Conservation (phyloP, 2,797 vertebrate species). For the Amniataba percoides region DNA sequence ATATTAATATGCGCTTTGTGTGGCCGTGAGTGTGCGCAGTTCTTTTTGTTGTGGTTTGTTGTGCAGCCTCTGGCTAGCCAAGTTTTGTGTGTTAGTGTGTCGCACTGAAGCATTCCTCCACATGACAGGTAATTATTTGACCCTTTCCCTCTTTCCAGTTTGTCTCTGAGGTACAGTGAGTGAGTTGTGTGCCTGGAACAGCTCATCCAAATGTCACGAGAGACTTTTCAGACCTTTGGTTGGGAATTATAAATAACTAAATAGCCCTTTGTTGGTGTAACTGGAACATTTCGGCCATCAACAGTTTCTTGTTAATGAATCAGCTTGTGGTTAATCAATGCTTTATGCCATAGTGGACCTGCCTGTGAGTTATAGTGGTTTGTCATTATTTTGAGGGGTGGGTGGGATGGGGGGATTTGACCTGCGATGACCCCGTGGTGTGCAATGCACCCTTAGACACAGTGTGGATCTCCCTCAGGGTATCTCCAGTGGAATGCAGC, state of each 20-base stretch:
- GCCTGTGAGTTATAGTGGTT: conserved; percentile 3
- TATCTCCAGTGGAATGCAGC: conserved; percentile 76
- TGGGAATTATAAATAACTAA: conserved; percentile 17
- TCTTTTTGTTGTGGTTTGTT: conserved; percentile 29
- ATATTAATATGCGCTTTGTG: conserved; percentile 43
- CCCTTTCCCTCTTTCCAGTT: conserved; percentile 24
- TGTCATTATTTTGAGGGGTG: conserved; percentile 38
- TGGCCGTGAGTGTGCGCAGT: conserved; percentile 39
- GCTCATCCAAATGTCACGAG: conserved; percentile 40
- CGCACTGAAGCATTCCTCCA: conserved; percentile 37
- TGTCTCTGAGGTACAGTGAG: conserved; percentile 10
- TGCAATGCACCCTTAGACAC: conserved; percentile 49
- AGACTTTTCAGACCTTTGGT: conserved; percentile 6
- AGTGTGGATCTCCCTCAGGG: conserved; percentile 69
- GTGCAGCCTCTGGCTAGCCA: conserved; percentile 26
- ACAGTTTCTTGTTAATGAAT: conserved; percentile 38
- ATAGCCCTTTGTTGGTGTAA: background rate
- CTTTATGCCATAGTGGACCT: background rate
- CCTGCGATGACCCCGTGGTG: conserved; percentile 59
- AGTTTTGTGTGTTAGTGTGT: conserved; percentile 43
- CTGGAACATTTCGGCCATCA: conserved; percentile 14
- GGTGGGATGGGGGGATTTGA: conserved; percentile 26
- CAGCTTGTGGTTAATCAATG: conserved; percentile 22
- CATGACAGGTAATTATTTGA: conserved; percentile 42
- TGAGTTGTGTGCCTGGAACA: conserved; percentile 38